Percentiles rank a stretch among this genome's conserved stretches.
Conservation (phyloP, 2,888 invertebrate genomes). For the Zaprionus lineosus region DNA sequence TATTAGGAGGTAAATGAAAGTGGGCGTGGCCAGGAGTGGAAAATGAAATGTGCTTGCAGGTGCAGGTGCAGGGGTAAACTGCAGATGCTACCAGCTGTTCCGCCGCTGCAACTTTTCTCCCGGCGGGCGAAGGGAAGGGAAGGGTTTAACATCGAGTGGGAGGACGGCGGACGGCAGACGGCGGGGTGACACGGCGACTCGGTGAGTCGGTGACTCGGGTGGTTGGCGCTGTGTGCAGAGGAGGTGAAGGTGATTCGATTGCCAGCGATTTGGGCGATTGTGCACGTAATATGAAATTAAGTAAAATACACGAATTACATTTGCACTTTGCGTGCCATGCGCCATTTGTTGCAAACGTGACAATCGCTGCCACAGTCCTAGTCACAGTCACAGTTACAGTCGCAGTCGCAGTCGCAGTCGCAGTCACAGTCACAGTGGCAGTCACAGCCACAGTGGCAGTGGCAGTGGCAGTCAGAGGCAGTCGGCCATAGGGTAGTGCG, state of each 20-base stretch:
- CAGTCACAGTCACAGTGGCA: conserved; percentile 6
- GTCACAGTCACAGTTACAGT: conserved; percentile 18
- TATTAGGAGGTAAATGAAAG: not conserved
- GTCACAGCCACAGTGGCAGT: conserved; percentile 13
- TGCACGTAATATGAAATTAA: conserved; percentile 77
- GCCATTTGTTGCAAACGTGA: conserved; percentile 78
- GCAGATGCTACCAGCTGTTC: conserved; percentile 10
- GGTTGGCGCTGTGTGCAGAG: not conserved
- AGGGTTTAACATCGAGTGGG: not conserved
- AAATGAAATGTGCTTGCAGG: conserved; percentile 1
- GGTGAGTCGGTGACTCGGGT: not conserved
- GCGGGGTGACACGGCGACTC: not conserved
- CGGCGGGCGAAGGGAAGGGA: not conserved
- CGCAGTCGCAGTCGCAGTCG: conserved; percentile 4
- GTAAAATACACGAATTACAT: conserved; percentile 78
- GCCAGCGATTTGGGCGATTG: conserved; percentile 71
- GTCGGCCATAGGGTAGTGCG: not conserved
- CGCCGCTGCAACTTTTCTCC: not conserved
- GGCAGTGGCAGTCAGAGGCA: not conserved
- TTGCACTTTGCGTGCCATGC: conserved; percentile 77
- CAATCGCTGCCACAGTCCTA: conserved; percentile 56
- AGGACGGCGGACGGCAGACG: not conserved
- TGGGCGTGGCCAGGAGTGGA: not conserved
- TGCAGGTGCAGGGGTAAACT: conserved; percentile 12
- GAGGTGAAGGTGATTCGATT: conserved; percentile 37